These are phyloP conservation scores for Bradypus variegatus DNA, from an alignment of 2,797 vertebrate species.

Conservation along the genomic window DNA sequence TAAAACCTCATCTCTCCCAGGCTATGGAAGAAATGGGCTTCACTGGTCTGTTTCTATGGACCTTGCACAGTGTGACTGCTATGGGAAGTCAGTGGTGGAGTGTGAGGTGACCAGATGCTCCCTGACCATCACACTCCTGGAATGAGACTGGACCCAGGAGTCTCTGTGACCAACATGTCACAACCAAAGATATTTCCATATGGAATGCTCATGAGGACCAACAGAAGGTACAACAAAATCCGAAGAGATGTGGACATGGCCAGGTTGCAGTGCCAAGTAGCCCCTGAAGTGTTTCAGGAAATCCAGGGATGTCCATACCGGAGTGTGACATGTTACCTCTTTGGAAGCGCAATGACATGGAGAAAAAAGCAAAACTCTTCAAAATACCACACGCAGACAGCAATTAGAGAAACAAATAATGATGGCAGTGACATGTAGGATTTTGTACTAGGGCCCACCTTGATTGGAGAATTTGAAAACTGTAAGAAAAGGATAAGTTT, in stretches of 20 bases:
- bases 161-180: slow-evolving; percentile 99
- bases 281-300: slow-evolving; percentile 94
- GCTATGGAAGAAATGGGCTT: too few relatives aligned
- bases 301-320: slow-evolving; percentile 99
- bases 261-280: slow-evolving; percentile 96
- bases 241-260: slow-evolving; percentile 98
- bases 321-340: slow-evolving; percentile 99
- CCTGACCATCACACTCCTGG: slow-evolving; percentile 91
- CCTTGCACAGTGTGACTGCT: too few relatives aligned
- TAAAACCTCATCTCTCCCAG: too few relatives aligned
- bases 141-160: slow-evolving; percentile 98
- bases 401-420: slow-evolving; percentile 3
- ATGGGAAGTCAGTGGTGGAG: too few relatives aligned
- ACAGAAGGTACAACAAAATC: slow-evolving; percentile 98
- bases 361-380: slow-evolving; percentile 99
- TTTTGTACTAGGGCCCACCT: slow-evolving; percentile 73
- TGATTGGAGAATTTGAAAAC: slow-evolving; percentile 63
- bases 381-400: slow-evolving; percentile 70
- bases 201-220: slow-evolving; percentile 98
- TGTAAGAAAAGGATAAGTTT: too few relatives aligned
- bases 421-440: slow-evolving; percentile 51
- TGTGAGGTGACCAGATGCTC: slow-evolving; percentile 74
- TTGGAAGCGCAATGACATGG: slow-evolving; percentile 99
- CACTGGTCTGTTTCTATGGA: too few relatives aligned
- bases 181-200: slow-evolving; percentile 99